Evolutionary conservation across 2,888 invertebrate species (phyloP), one percentile per base, ranked within the genome.

Genomic region (Emmelina monodactyla): DNA sequence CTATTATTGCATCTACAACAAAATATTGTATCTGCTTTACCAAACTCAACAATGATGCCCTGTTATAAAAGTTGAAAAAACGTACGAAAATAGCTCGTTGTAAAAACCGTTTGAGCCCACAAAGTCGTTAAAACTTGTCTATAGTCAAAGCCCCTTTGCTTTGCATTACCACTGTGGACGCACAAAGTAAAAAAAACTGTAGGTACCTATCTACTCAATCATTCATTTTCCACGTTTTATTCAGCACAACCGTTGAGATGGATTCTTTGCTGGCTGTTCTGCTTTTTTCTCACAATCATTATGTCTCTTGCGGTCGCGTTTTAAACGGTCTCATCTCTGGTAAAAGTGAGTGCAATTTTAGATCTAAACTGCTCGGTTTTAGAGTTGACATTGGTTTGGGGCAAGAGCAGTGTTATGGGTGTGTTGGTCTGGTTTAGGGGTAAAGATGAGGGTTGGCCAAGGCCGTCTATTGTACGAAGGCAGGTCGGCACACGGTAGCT

Each of bases 401-500:
- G 4, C 15, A 22, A 35, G 35, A 30, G 16, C 9, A 16, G 14
- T 22, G 32, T 43, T 45, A 35, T 40, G 42, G 43, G 43, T 43
- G 35, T 35, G 38, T 41, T 42, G 40, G 42, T 44, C 32, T 40
- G 46, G 47, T 51, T 49, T 49, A 49, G 46, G 33, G 42, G 46
- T 42, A 25, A 49, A 53, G 53, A 47, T 49, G 66, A 71, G 75
- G 75, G 73, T 57, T 59, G 59, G 47, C 65, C 76, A 78, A 76
- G 76, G 76, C 54, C 76, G 56, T 43, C 46, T 54, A 67, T 72
- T 75, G 71, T 73, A 51, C 49, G 57, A 58, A 63, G 57, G 62
- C 64, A 62, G 58, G 50, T 44, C 46, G 38, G 47, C 49, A 46
- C 47, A 43, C 41, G 34, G 39, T 35, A 32, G 40, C 39, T 45